Conservation (phyloP, 2,113 vertebrate species). For the Heteronetta atricapilla region DNA sequence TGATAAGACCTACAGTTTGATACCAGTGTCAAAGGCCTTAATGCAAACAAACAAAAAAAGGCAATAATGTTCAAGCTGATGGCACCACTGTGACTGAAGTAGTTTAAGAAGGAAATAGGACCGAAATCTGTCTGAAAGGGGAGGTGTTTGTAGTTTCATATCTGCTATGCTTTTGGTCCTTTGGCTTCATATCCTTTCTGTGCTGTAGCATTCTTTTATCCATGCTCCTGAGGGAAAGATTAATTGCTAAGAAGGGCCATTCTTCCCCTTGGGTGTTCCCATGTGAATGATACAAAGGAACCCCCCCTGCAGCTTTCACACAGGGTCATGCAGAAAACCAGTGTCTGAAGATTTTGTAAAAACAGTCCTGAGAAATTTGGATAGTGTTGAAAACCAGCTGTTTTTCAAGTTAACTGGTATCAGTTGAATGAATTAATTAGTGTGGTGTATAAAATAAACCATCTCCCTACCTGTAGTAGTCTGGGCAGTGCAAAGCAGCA, state of each 20-base stretch:
- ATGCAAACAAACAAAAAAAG: neutral
- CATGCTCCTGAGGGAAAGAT: neutral
- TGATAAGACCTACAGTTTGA: neutral
- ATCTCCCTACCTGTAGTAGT: neutral
- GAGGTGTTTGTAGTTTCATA: neutral
- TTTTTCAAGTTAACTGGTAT: neutral
- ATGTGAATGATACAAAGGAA: neutral
- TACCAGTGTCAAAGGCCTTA: neutral
- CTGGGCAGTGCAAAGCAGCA: neutral
- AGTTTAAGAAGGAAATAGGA: neutral
- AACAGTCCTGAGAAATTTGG: neutral
- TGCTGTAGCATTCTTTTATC: neutral
- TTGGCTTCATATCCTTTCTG: neutral
- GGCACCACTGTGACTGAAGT: neutral
- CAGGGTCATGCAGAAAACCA: neutral
- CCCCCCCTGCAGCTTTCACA: neutral
- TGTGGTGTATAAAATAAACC: neutral
- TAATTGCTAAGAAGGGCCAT: neutral
- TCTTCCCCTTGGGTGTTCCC: fast-evolving
- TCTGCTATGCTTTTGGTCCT: neutral
- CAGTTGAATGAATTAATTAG: too few species aligned
- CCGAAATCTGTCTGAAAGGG: neutral
- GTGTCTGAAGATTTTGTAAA: neutral
- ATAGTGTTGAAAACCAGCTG: neutral
- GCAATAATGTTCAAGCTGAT: neutral